These are phyloP conservation scores for Yoshiicerus persimilis DNA, from an alignment of 1,140 invertebrate species.

Conservation along the genomic window DNA sequence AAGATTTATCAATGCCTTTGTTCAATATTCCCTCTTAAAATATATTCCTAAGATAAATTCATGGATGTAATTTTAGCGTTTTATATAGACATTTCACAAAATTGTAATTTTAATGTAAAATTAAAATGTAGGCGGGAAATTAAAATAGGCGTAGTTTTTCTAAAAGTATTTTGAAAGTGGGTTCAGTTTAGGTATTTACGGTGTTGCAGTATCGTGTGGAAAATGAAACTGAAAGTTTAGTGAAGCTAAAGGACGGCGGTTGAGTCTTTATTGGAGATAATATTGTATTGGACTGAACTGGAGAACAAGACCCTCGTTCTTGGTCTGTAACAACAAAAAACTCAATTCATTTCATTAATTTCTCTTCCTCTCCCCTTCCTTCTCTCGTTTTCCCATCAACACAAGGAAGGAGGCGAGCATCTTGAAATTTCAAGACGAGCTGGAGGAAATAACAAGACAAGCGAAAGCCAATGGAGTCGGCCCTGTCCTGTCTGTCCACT, in stretches of 20 bases:
- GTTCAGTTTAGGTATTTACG: not conserved
- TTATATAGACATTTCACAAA: no score
- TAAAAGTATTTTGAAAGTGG: no score
- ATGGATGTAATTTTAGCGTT: no score
- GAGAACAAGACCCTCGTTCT: slow-evolving; percentile 3
- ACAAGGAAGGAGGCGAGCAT: not conserved
- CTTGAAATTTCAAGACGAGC: not conserved
- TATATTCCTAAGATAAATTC: no score
- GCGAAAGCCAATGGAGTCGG: not conserved
- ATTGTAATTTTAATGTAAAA: no score
- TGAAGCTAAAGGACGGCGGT: not conserved
- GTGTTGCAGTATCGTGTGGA: not conserved
- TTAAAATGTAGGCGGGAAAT: no score
- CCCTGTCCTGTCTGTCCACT: not conserved
- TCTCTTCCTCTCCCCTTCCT: not conserved
- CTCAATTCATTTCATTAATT: slow-evolving; percentile 46
- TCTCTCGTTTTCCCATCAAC: not conserved
- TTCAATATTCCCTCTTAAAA: no score
- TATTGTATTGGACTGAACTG: not conserved
- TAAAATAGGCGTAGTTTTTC: no score
- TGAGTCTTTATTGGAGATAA: not conserved
- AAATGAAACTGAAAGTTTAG: not conserved
- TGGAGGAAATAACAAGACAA: not conserved
- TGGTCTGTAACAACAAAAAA: slow-evolving; percentile 20
- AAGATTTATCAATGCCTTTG: no score